phyloP scores from a whole-genome alignment of 2,113 vertebrate species.

The Nestor notabilis region DNA sequence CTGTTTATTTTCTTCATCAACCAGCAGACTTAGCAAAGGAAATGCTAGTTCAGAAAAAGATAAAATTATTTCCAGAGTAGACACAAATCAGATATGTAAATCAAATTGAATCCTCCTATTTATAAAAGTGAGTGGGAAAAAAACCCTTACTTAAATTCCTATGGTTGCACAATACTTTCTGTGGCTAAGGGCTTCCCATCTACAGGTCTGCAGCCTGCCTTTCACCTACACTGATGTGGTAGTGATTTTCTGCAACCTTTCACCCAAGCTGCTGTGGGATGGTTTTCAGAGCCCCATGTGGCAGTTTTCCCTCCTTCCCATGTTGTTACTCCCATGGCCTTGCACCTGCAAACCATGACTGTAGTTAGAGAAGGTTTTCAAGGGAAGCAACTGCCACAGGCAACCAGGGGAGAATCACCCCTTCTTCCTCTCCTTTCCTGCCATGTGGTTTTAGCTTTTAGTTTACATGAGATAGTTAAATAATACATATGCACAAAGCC shows the following conservation, averaged over 20 bases:
- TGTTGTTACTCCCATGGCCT: background rate
- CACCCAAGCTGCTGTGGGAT: background rate
- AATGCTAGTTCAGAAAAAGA: constrained; percentile 63
- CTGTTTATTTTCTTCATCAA: constrained; percentile 76
- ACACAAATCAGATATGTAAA: background rate
- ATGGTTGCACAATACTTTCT: background rate
- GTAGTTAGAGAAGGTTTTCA: background rate
- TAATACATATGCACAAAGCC: background rate
- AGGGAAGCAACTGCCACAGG: background rate
- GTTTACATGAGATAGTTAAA: background rate
- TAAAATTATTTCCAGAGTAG: background rate
- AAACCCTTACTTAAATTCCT: background rate
- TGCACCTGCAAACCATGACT: background rate
- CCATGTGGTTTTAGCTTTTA: background rate
- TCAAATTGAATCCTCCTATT: background rate
- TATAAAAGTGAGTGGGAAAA: rapidly evolving
- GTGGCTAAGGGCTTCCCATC: background rate
- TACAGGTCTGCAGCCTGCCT: background rate
- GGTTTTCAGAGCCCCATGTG: background rate
- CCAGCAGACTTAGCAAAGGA: constrained; percentile 80
- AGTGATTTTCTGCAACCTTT: background rate
- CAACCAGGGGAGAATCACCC: rapidly evolving
- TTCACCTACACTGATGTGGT: background rate
- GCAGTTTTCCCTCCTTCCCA: background rate
- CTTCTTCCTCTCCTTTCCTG: background rate